Evolutionary conservation across 30 jellyfish, hydroid and myxozoan genomes (phyloP), one percentile per base, ranked within the genome.

Genomic region (Aurelia aurita): DNA sequence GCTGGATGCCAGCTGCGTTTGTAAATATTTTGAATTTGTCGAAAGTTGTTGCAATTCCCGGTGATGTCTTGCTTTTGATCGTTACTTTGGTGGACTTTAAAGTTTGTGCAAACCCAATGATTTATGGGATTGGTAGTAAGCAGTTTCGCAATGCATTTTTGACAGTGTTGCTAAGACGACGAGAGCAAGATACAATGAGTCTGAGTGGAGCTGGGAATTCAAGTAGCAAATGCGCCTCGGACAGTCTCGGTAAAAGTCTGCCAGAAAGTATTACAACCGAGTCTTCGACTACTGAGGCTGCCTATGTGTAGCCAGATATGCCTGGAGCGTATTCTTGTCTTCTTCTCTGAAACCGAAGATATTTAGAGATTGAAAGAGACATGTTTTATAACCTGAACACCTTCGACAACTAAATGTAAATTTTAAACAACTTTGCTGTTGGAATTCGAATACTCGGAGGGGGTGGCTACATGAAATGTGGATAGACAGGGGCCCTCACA

Each of bases 1-100:
- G 96, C 62, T 92, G 98, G 98, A 44, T 86, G 26, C 98, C 98
- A 1, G 98, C 98, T 25, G 84, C 84, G 22, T 25, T 87, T 5
- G 88, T 92, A 1, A 92, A 80, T 47, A 69, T 92, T 16, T 49
- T 82, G 44, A 72, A 78, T 58, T 43, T 90, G 16, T 66, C 90
- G n/a, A 66, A 72, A 32, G 87, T 46, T 28, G 84, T 71, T 3
- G 57, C 84, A 10, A 65, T 69, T 20, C 86, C 81, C 8, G 86
- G 79, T 0, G 89, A 85, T 27, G 93, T 78, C 5, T 27, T 83
- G 49, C 61, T 58, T 15, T 43, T 74, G 18, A 76, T 75, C 8
- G 94, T 86, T 25, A 92, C 98, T 18, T 66, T 92, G 59, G 93
- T 92, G 25, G 98, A 92, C 57, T 43, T 86, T 53, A 92, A 92